Percentiles rank a stretch among this genome's conserved stretches.
These are phyloP conservation scores for Notoglanidium macrostoma DNA, from an alignment of 2,797 vertebrate genomes.

Conservation along the genomic window DNA sequence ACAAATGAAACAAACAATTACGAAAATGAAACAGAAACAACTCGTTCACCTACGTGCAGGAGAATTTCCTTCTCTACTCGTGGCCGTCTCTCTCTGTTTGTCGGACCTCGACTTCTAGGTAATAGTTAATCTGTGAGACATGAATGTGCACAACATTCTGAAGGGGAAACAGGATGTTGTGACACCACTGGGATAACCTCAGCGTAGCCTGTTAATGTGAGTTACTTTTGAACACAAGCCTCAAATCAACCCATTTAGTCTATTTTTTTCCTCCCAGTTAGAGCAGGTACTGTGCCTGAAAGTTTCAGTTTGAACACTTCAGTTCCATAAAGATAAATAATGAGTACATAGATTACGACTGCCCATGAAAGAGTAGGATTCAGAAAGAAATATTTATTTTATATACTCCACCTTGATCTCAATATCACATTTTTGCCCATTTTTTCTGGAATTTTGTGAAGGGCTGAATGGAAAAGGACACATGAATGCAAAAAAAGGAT, in stretches of 20 bases:
- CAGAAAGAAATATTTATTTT: too few relatives aligned
- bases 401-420: too few relatives aligned
- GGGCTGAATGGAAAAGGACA: too few relatives aligned
- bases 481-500: background rate
- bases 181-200: background rate
- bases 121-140: constrained; percentile 70
- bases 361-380: background rate
- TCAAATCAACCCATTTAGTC: background rate
- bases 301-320: background rate
- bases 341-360: background rate
- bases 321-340: background rate
- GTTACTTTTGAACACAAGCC: background rate
- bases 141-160: constrained; percentile 46
- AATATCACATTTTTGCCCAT: background rate
- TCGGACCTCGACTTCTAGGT: constrained; percentile 66
- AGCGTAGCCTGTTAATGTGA: background rate
- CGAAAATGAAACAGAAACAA: too few relatives aligned
- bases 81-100: constrained; percentile 62
- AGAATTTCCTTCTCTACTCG: too few relatives aligned
- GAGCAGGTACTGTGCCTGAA: background rate
- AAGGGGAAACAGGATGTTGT: constrained; percentile 14
- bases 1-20: too few relatives aligned
- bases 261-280: background rate
- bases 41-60: too few relatives aligned
- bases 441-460: background rate